Base-by-base conservation (phyloP, 2,888 invertebrate species). In the Sinhomidia bicolor region DNA sequence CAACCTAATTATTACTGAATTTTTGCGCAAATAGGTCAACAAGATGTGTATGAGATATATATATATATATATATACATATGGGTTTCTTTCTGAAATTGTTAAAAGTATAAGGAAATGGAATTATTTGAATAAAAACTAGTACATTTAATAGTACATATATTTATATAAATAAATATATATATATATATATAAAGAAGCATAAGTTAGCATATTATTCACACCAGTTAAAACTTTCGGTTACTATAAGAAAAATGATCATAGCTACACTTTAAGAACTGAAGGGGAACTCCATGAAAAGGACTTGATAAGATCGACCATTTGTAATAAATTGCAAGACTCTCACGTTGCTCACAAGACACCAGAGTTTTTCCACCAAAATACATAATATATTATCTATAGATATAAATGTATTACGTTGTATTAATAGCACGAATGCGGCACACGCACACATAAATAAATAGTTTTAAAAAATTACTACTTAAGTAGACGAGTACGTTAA, bases 341-440 rank as follows among this genome's bases (percentile, higher is more conserved):
- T 89, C 89, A 90, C 89, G 88, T 90, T 81, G 89, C 89, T 88
- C 89, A 90, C 89, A 90, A 89, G 81, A 90, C 91, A 92, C 91
- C 92, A 92, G 92, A 92, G 92, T 92, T 92, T 92, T 92, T 92
- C 92, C 92, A 91, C 91, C 92, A 91, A 20, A 86, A 81, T 89
- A 88, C 82, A 89, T 86, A 84, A 79, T 78, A 83, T 84, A 78
- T 71, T 57, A 57, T 79, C 26, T 47, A 71, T 41, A 20, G 5
- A 41, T 41, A 71, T 41, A 65, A 9, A 51, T 84, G 23, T 71
- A 23, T 65, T 14, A 44, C 44, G 71, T 23, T 4, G 26, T 47
- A 47, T 44, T 47, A 71, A 23, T 44, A 71, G 47, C 44, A 71
- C 5, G 20, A 71, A 44, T 44, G 71, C 68, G 41, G 29, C 17